Evolutionary conservation across 2,888 invertebrate species (phyloP).

Genomic region (Drosophila yooni): DNA sequence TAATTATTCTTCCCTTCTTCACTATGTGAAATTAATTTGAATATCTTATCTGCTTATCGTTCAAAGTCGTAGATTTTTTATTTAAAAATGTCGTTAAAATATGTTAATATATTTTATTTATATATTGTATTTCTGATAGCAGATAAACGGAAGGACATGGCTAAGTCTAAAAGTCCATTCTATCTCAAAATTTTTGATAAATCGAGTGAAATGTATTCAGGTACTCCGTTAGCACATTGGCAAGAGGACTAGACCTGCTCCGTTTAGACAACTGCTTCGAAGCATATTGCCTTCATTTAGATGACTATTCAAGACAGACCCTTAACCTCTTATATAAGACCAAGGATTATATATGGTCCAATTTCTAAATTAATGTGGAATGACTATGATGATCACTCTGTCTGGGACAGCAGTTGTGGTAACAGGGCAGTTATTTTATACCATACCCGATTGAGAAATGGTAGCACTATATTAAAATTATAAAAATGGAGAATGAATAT

Average conservation of each 20-base stretch:
- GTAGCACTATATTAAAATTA: not conserved
- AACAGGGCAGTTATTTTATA: accelerated
- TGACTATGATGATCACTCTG: not conserved
- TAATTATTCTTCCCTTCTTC: not conserved
- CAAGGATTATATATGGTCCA: not conserved
- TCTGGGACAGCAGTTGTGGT: not conserved
- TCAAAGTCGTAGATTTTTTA: not conserved
- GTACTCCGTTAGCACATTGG: not conserved
- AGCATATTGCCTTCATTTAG: not conserved
- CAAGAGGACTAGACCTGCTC: accelerated
- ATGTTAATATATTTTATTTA: not conserved
- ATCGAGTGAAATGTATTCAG: not conserved
- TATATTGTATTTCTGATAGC: not conserved
- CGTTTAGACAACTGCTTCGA: not conserved
- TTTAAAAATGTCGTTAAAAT: not conserved
- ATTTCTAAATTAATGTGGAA: not conserved
- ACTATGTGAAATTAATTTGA: not conserved
- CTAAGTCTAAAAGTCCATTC: not conserved
- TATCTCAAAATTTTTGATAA: accelerated
- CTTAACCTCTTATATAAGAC: not conserved
- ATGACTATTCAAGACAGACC: not conserved
- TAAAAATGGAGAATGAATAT: not conserved
- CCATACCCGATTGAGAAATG: not conserved
- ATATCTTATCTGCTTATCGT: not conserved
- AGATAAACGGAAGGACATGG: not conserved